A percentile compares a stretch with the other conserved stretches of the same genome.
Conservation (phyloP, 2,797 vertebrate species). For the Mastacembelus armatus region DNA sequence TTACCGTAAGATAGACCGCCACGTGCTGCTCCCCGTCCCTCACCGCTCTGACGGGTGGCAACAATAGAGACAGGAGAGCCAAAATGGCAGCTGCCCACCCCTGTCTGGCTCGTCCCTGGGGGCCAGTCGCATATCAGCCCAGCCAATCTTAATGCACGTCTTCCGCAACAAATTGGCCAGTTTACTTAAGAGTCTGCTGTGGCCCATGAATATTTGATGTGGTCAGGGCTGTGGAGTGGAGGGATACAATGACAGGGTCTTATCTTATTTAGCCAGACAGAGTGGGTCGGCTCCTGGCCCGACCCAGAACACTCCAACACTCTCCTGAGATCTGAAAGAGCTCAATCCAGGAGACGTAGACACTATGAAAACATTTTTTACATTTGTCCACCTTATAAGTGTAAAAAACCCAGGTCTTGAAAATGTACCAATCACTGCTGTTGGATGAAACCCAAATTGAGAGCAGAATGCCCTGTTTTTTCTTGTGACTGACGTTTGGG, state of each 20-base stretch:
- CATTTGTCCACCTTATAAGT: slow-evolving; percentile 58
- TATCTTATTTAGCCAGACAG: slow-evolving; percentile 87
- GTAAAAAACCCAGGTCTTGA: slow-evolving; percentile 46
- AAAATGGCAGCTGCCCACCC: slow-evolving; percentile 70
- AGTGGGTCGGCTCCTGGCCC: slow-evolving; percentile 67
- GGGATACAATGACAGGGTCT: slow-evolving; percentile 83
- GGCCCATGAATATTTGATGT: slow-evolving; percentile 87
- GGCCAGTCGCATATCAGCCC: slow-evolving; percentile 69
- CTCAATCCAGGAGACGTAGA: slow-evolving; percentile 53
- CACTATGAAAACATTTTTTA: slow-evolving; percentile 37
- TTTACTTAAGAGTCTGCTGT: slow-evolving; percentile 85
- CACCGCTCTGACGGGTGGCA: slow-evolving; percentile 52
- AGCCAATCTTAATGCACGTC: slow-evolving; percentile 83
- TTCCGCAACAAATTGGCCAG: slow-evolving; percentile 87
- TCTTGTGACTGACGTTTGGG: slow-evolving; percentile 64
- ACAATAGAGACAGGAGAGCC: slow-evolving; percentile 76
- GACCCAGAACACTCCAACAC: slow-evolving; percentile 65
- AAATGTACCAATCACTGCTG: slow-evolving; percentile 46
- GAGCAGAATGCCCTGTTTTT: slow-evolving; percentile 14
- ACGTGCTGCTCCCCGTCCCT: slow-evolving; percentile 56
- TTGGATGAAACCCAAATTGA: slow-evolving; percentile 65
- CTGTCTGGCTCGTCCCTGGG: slow-evolving; percentile 59
- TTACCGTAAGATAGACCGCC: slow-evolving; percentile 65
- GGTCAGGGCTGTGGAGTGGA: slow-evolving; percentile 68
- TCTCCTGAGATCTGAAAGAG: slow-evolving; percentile 70